phyloP scores from a whole-genome alignment of 2,797 vertebrate species.

The Nasua narica region DNA sequence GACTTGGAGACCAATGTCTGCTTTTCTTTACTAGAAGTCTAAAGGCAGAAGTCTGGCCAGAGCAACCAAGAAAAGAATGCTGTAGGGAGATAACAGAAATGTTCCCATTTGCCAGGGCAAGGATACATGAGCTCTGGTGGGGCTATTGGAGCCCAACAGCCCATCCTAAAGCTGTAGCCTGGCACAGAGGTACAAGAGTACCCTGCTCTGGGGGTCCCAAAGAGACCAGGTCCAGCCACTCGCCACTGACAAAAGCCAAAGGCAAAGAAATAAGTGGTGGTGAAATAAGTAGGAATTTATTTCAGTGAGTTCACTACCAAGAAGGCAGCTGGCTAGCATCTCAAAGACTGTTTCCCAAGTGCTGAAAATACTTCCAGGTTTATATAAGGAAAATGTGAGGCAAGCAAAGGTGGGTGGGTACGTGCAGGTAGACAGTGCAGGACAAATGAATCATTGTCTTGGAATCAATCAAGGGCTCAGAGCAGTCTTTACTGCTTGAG shows the following conservation, averaged over 20 bases:
- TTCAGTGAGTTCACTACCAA: neutral
- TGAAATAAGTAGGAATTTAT: neutral
- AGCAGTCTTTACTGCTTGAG: neutral
- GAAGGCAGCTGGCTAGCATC: neutral
- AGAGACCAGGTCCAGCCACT: neutral
- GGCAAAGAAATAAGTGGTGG: neutral
- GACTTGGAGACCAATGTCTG: neutral
- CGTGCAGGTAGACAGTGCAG: neutral
- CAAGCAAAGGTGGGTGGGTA: neutral
- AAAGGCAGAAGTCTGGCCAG: neutral
- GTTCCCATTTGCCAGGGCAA: neutral
- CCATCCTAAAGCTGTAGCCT: neutral
- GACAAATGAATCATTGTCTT: neutral
- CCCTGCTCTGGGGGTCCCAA: neutral
- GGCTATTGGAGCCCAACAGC: neutral
- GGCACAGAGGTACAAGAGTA: no score
- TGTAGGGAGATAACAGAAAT: neutral
- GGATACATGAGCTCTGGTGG: neutral
- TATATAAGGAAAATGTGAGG: neutral
- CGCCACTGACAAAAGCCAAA: neutral
- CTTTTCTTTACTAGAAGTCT: neutral
- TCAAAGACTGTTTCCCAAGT: neutral
- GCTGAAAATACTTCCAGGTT: neutral
- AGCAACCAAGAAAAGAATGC: neutral
- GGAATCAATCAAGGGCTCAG: neutral